phyloP scores from a whole-genome alignment of 2,888 invertebrate species.

The Agonopterix heracliana region DNA sequence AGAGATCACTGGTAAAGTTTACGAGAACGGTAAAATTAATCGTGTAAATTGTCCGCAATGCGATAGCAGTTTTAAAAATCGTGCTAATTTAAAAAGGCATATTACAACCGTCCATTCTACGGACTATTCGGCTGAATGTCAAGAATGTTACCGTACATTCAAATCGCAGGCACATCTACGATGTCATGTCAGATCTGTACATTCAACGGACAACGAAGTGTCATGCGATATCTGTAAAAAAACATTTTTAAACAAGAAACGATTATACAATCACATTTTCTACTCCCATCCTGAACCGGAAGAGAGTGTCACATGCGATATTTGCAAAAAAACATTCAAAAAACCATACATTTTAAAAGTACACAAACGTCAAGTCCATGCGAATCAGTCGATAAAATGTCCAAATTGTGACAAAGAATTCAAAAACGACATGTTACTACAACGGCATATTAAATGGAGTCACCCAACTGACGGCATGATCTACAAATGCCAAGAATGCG shows the following conservation, averaged over 20 bases:
- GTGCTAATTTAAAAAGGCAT: constrained; percentile 26
- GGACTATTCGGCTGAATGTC: constrained; percentile 27
- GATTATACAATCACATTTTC: constrained; percentile 32
- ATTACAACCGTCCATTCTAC: constrained; percentile 26
- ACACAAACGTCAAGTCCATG: constrained; percentile 33
- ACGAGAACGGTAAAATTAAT: constrained; percentile 29
- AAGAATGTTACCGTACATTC: constrained; percentile 26
- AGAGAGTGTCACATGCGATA: constrained; percentile 22
- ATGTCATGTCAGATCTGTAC: constrained; percentile 28
- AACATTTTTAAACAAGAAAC: constrained; percentile 28
- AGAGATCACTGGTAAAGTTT: constrained; percentile 24
- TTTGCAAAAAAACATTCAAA: constrained; percentile 32
- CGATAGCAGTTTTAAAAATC: constrained; percentile 25
- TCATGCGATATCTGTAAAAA: constrained; percentile 28
- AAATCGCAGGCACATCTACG: constrained; percentile 29
- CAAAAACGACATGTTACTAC: constrained; percentile 30
- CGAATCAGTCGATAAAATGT: constrained; percentile 21
- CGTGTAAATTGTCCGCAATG: constrained; percentile 24
- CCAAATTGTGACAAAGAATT: constrained; percentile 28
- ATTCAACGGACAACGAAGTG: constrained; percentile 19
- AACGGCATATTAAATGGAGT: constrained; percentile 33
- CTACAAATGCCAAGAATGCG: constrained; percentile 31
- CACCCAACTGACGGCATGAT: constrained; percentile 30
- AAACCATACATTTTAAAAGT: constrained; percentile 30
- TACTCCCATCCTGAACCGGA: constrained; percentile 30